Percentiles rank a stretch among this genome's conserved stretches.
Evolutionary conservation across 2,113 vertebrate species (phyloP).

Genomic region (Atrichornis clamosus): DNA sequence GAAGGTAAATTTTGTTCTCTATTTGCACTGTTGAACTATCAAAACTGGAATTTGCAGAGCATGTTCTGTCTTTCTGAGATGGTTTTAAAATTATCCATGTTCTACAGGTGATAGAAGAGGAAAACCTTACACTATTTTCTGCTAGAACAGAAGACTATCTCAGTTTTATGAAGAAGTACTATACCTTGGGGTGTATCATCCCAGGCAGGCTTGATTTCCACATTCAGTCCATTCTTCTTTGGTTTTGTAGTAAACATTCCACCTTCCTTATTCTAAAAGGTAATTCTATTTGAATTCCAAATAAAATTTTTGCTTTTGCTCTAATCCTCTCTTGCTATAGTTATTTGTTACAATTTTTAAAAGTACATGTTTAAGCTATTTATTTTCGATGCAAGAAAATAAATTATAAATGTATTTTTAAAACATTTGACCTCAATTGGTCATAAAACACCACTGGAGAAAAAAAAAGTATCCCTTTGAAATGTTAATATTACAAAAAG

Average conservation of each 20-base stretch:
- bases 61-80: neutral
- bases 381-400: neutral
- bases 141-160: neutral
- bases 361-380: neutral
- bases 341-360: neutral
- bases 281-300: neutral
- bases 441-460: neutral
- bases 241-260: slow-evolving; percentile 16
- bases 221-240: slow-evolving; percentile 55
- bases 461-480: neutral
- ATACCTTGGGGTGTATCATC: slow-evolving; percentile 65
- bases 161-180: neutral
- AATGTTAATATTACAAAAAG: neutral
- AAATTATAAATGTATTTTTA: neutral
- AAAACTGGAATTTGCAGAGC: neutral
- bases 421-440: neutral
- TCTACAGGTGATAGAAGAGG: neutral
- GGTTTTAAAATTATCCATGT: neutral
- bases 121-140: neutral
- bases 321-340: neutral
- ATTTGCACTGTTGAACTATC: neutral
- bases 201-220: slow-evolving; percentile 58
- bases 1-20: neutral
- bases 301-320: neutral
- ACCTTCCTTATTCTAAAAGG: slow-evolving; percentile 59